A percentile compares a stretch with the other conserved stretches of the same genome.
Evolutionary conservation across 64 coral and sea anemone species (phyloP).

Genomic region (Actinia tenebrosa): DNA sequence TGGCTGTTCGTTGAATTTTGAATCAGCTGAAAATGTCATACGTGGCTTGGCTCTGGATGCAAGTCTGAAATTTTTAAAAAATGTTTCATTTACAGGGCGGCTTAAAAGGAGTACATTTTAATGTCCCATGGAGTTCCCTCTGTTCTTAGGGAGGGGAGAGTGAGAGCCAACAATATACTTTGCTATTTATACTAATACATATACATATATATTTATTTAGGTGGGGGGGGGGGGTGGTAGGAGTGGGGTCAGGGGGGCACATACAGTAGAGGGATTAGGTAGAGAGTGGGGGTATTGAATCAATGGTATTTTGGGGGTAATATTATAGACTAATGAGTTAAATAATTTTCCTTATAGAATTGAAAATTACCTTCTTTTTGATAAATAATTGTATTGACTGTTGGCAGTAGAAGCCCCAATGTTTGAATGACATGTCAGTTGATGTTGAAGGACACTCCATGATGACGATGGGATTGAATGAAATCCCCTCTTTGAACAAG

Average conservation of each 20-base stretch:
- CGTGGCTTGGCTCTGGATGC: constrained; percentile 40
- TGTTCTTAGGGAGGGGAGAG: too few species aligned
- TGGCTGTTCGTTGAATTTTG: constrained; percentile 64
- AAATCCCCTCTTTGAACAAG: neutral
- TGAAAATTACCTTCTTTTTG: neutral
- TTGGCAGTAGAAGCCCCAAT: neutral
- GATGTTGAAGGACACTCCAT: neutral
- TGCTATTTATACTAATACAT: too few species aligned
- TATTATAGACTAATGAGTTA: too few species aligned
- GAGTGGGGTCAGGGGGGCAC: too few species aligned
- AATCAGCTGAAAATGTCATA: constrained; percentile 31
- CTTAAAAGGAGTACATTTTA: too few species aligned
- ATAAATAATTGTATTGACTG: neutral
- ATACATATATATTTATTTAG: too few species aligned
- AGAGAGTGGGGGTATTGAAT: too few species aligned
- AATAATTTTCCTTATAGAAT: neutral
- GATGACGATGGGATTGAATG: neutral
- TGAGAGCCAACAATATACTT: too few species aligned
- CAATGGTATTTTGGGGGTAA: too few species aligned
- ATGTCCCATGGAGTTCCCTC: too few species aligned
- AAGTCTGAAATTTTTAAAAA: constrained; percentile 25
- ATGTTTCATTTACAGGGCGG: neutral
- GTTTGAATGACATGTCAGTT: neutral
- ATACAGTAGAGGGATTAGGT: too few species aligned
- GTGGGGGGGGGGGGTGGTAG: too few species aligned